Evolutionary conservation across 2,113 vertebrate genomes (phyloP), one percentile per base, ranked within the genome.

Genomic region (Eulacestoma nigropectus): DNA sequence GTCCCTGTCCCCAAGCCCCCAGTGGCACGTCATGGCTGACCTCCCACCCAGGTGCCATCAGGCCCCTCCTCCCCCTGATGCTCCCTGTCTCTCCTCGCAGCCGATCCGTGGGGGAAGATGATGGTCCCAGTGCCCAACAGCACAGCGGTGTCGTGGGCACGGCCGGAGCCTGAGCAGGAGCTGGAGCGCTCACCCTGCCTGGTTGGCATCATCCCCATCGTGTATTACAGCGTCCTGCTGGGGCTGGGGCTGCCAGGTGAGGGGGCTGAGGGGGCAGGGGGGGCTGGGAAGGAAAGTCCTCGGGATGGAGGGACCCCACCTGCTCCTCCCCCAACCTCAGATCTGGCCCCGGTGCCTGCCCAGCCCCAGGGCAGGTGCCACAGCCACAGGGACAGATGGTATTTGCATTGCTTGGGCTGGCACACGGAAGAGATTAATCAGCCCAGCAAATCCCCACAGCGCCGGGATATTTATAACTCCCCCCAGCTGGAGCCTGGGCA

Each of bases 201-300:
- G 75, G 98, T 98, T 4, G 98, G 98, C 21, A 91, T 98, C 91
- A 35, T 98, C 52, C 98, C 99, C 7, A 80, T 99, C 59, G 92
- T 99, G 94, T 99, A 99, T 95, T 99, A 99, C 98, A 99, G 99
- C 19, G 6, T 98, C 52, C 97, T 99, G 85, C 98, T 99, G 90
- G 98, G 98, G 68, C 97, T 99, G 83, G 99, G 99, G 75, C 98
- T 99, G 62, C 99, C 99, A 98, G 99, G 99, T 99, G 98, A 98
- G 98, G 35, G 62, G 46, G 4, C 2, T 23, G 56, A 37, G 63
- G 39, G 8, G 32, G 6, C 52, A 20, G 14, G 32, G 20, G 47
- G 52, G 27, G 19, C 52, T 67, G 42, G 8, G n/a, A 17, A 52
- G 17, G 23, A 32, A 37, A 41, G 3, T 13, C 7, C 37, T 56